A percentile compares a stretch with the other conserved stretches of the same genome.
Evolutionary conservation across 1,140 invertebrate species (phyloP).

Genomic region (Cydia amplana): DNA sequence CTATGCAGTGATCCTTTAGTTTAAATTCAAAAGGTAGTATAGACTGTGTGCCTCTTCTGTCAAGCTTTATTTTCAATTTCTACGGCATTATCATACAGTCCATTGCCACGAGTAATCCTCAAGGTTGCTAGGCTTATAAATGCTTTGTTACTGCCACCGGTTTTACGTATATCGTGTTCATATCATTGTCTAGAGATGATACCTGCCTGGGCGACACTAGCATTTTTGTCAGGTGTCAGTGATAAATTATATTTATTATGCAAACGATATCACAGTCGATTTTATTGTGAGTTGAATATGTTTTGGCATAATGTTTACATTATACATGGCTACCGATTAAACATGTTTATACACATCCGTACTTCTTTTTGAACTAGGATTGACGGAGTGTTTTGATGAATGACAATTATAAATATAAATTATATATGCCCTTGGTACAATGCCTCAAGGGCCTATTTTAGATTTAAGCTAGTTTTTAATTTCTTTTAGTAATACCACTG

Average conservation of each 20-base stretch:
- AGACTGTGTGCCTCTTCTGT: not conserved
- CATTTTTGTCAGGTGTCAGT: constrained; percentile 47
- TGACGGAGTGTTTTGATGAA: no score
- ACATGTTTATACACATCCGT: no score
- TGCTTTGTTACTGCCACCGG: constrained; percentile 55
- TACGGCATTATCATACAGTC: not conserved
- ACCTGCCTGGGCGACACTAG: constrained; percentile 54
- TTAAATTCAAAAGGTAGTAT: not conserved
- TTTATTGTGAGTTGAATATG: constrained; percentile 10
- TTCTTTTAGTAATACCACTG: no score
- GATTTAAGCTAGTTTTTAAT: no score
- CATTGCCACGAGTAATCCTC: constrained; percentile 6
- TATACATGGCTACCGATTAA: not conserved
- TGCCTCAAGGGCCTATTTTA: no score
- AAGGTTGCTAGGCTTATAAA: constrained; percentile 21
- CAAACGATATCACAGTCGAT: constrained; percentile 38
- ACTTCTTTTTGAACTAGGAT: no score
- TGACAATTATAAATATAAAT: no score
- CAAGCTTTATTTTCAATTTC: not conserved
- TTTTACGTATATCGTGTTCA: constrained; percentile 55
- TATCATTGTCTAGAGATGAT: constrained; percentile 57
- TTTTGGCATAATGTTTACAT: constrained; percentile 5
- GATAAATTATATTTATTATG: constrained; percentile 52
- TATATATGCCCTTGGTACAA: no score
- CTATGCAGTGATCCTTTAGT: not conserved